Conservation (phyloP, 2,797 vertebrate species). For the Trachops cirrhosus region DNA sequence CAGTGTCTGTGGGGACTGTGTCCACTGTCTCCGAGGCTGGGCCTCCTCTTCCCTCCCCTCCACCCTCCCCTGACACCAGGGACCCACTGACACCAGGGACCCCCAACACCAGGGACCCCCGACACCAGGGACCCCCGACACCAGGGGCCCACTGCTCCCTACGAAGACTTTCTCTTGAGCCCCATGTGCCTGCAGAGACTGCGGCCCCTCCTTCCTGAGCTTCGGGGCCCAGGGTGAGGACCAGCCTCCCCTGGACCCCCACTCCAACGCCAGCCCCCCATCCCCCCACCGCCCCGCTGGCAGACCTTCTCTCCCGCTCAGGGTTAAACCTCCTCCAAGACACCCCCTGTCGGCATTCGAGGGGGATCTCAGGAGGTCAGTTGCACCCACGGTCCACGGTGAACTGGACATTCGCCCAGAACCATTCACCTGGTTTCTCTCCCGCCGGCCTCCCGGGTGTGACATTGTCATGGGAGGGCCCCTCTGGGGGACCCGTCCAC, state of each 20-base stretch:
- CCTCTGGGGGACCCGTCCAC: too few relatives aligned
- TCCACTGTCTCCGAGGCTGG: background rate
- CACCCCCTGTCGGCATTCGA: background rate
- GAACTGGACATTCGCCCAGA: background rate
- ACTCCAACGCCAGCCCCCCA: background rate
- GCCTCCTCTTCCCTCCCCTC: background rate
- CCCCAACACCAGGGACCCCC: too few relatives aligned
- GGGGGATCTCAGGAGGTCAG: background rate
- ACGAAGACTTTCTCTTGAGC: background rate
- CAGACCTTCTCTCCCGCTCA: background rate
- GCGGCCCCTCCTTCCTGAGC: background rate
- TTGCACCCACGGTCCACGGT: accelerated
- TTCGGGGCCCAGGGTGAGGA: background rate
- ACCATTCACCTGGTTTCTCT: accelerated
- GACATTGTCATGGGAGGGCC: accelerated
- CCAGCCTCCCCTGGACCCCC: background rate
- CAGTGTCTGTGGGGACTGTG: accelerated
- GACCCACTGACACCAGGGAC: background rate
- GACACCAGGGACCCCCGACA: accelerated
- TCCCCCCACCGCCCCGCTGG: accelerated
- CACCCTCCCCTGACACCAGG: accelerated
- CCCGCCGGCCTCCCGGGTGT: background rate
- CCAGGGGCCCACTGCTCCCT: background rate
- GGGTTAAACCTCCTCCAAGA: background rate
- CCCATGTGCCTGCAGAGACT: background rate